Evolutionary conservation across 1,140 invertebrate species (phyloP).

Genomic region (Drosophila truncata): DNA sequence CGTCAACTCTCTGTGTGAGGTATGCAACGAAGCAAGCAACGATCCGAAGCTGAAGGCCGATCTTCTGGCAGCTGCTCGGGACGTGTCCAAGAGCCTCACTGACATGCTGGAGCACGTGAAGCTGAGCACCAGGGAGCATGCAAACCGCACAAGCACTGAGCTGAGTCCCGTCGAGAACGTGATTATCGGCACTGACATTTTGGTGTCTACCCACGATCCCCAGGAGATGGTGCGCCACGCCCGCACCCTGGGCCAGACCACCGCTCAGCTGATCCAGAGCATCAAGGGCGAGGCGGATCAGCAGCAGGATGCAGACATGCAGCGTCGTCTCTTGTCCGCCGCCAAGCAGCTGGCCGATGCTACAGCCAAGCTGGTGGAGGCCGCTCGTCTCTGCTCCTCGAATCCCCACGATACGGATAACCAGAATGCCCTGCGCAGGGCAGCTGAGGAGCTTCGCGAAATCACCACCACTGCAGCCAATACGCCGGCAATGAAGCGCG

Average conservation of each 20-base stretch:
- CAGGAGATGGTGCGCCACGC: constrained; percentile 98
- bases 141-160: constrained; percentile 88
- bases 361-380: constrained; percentile 98
- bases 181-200: constrained; percentile 94
- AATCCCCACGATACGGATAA: constrained; percentile 93
- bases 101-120: constrained; percentile 96
- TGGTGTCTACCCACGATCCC: constrained; percentile 94
- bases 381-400: constrained; percentile 95
- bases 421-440: constrained; percentile 93
- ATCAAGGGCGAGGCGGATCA: constrained; percentile 97
- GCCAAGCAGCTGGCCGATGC: constrained; percentile 98
- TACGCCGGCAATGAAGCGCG: constrained; percentile 91
- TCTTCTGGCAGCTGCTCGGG: constrained; percentile 92
- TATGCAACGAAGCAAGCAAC: constrained; percentile 90
- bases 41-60: constrained; percentile 91
- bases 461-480: constrained; percentile 94
- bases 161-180: constrained; percentile 94
- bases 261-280: constrained; percentile 95
- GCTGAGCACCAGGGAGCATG: constrained; percentile 86
- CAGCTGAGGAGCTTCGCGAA: constrained; percentile 96
- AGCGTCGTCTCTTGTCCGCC: constrained; percentile 95
- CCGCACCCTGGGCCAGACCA: constrained; percentile 95
- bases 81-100: constrained; percentile 96
- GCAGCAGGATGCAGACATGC: constrained; percentile 94
- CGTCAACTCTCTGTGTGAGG: constrained; percentile 95